Evolutionary conservation across 2,113 vertebrate genomes (phyloP).

Genomic region (Siniperca chuatsi): DNA sequence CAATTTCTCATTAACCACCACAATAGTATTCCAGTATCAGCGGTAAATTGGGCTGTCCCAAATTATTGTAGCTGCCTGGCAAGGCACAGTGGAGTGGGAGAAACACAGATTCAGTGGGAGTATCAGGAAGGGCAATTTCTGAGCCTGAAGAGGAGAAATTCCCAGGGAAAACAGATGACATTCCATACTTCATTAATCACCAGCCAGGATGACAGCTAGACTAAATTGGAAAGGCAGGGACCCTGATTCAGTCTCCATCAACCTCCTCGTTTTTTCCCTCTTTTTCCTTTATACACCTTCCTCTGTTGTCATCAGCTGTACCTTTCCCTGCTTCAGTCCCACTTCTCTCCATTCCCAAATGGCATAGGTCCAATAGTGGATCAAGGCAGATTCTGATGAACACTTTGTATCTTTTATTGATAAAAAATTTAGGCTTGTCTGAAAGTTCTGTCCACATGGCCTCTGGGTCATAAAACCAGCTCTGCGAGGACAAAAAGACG

Average conservation of each 20-base stretch:
- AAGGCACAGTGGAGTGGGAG: not conserved
- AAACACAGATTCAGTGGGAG: constrained; percentile 22
- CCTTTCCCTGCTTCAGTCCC: constrained; percentile 6
- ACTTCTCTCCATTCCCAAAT: constrained; percentile 5
- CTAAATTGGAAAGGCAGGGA: constrained; percentile 66
- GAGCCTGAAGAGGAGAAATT: constrained; percentile 45
- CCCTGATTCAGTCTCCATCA: constrained; percentile 45
- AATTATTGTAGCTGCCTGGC: constrained; percentile 13
- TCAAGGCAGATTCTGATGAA: too few relatives aligned
- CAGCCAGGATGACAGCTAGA: constrained; percentile 55
- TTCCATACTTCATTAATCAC: constrained; percentile 74
- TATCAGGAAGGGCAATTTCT: constrained; percentile 39
- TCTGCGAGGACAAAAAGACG: too few relatives aligned
- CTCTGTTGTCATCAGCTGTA: constrained; percentile 54
- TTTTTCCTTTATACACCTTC: constrained; percentile 23
- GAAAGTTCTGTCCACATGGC: too few relatives aligned
- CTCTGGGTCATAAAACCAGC: too few relatives aligned
- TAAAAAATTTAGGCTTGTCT: too few relatives aligned
- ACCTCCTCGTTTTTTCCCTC: constrained; percentile 6
- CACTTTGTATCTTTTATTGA: too few relatives aligned
- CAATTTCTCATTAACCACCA: constrained; percentile 15
- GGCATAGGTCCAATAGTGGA: not conserved
- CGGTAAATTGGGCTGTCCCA: constrained; percentile 18
- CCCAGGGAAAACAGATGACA: constrained; percentile 67
- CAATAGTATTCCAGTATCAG: not conserved